Evolutionary conservation across 2,797 vertebrate genomes (phyloP).

Genomic region (Enteromius anoplus): DNA sequence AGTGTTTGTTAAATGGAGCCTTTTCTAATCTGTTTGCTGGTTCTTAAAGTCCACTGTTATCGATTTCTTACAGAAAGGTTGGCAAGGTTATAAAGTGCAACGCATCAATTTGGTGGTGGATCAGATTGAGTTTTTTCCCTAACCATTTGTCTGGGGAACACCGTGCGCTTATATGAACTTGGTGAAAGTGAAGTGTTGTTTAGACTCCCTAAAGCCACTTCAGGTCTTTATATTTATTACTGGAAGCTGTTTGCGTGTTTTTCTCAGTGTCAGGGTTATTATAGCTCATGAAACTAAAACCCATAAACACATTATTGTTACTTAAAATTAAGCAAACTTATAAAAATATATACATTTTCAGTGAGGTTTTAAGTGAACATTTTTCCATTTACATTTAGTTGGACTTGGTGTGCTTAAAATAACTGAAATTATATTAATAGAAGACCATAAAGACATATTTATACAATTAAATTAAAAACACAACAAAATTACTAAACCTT

Average conservation of each 20-base stretch:
- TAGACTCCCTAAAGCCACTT: background rate
- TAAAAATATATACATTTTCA: background rate
- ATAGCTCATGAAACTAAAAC: background rate
- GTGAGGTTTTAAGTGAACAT: background rate
- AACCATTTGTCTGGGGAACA: background rate
- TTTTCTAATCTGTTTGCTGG: background rate
- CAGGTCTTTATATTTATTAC: slow-evolving; percentile 11
- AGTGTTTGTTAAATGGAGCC: background rate
- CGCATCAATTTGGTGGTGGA: background rate
- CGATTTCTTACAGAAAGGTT: background rate
- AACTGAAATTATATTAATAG: background rate
- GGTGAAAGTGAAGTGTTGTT: slow-evolving; percentile 4
- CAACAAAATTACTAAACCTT: background rate
- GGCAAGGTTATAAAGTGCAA: background rate
- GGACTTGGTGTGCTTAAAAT: background rate
- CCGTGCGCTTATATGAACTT: background rate
- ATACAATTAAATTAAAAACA: too few relatives aligned
- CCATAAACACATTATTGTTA: background rate
- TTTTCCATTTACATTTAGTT: background rate
- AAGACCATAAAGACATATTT: background rate
- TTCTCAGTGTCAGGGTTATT: background rate
- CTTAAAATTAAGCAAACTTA: background rate
- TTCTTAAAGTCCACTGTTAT: background rate
- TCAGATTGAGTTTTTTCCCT: background rate
- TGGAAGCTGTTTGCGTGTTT: background rate